Conservation (phyloP, 2,888 invertebrate species). For the Zele albiditarsus region DNA sequence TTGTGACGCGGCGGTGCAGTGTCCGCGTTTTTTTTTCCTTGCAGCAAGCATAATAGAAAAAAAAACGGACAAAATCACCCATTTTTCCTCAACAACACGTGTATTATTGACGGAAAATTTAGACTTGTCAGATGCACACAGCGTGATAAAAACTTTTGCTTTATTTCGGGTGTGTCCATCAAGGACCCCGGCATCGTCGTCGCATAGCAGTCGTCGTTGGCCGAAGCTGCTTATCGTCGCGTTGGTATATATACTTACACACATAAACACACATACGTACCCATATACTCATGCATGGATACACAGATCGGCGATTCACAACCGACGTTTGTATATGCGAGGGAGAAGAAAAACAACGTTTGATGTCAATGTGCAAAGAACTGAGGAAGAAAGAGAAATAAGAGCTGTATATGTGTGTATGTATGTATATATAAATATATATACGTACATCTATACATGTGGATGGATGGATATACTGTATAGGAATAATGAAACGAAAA, state of each 20-base stretch:
- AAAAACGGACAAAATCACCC: background rate
- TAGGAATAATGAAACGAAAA: too few relatives aligned
- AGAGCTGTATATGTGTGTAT: background rate
- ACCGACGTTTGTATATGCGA: background rate
- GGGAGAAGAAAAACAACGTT: background rate
- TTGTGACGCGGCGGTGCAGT: constrained; percentile 54
- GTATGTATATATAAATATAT: too few relatives aligned
- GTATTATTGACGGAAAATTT: background rate
- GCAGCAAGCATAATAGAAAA: background rate
- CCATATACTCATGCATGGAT: background rate
- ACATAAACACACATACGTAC: background rate
- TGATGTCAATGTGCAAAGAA: constrained; percentile 6
- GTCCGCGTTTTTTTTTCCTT: constrained; percentile 46
- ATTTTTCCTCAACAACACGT: background rate
- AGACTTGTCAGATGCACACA: background rate
- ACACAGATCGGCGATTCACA: background rate
- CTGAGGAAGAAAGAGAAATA: background rate
- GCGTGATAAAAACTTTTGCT: constrained; percentile 10
- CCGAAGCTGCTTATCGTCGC: constrained; percentile 38
- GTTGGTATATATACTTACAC: constrained; percentile 18
- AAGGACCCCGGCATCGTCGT: constrained; percentile 46
- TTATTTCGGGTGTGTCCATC: constrained; percentile 51
- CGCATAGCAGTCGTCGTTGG: background rate
- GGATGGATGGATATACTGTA: constrained; percentile 2
- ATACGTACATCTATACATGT: background rate